Conservation (phyloP, 2,888 invertebrate species). For the Harpalus rufipes region DNA sequence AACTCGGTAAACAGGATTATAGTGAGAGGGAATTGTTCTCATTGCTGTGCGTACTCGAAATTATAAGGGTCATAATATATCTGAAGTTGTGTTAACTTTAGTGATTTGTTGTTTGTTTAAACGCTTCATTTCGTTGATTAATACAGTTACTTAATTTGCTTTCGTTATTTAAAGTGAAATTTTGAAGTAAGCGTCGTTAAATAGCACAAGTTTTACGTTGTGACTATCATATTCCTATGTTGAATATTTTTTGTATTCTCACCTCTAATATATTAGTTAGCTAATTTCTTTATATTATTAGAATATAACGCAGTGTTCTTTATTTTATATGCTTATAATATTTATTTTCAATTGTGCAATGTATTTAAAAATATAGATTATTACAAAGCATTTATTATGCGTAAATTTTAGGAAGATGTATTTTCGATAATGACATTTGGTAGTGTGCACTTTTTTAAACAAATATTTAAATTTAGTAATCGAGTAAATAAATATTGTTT, state of each 20-base stretch:
- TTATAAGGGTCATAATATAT: constrained; percentile 42
- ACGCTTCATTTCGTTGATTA: constrained; percentile 56
- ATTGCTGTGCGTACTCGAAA: constrained; percentile 20
- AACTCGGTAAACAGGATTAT: constrained; percentile 83
- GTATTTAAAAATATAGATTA: constrained; percentile 61
- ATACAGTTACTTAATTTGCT: constrained; percentile 60
- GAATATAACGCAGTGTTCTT: constrained; percentile 53
- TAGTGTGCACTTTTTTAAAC: constrained; percentile 62
- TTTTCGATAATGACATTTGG: constrained; percentile 62
- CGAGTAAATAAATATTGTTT: constrained; percentile 63
- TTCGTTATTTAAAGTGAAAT: constrained; percentile 47
- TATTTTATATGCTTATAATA: constrained; percentile 60
- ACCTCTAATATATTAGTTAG: constrained; percentile 52
- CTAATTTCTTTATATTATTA: constrained; percentile 61
- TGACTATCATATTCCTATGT: constrained; percentile 59
- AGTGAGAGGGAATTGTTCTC: not conserved
- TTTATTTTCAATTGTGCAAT: constrained; percentile 63
- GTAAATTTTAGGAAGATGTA: constrained; percentile 62
- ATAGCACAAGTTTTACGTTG: constrained; percentile 51
- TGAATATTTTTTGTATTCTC: constrained; percentile 47
- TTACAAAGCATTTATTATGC: constrained; percentile 62
- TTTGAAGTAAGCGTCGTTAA: constrained; percentile 48
- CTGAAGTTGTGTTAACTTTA: constrained; percentile 46
- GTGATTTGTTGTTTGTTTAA: constrained; percentile 62
- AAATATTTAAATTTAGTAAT: constrained; percentile 61